Evolutionary conservation across 2,888 invertebrate species (phyloP).

Genomic region (Blastobasis lacticolella): DNA sequence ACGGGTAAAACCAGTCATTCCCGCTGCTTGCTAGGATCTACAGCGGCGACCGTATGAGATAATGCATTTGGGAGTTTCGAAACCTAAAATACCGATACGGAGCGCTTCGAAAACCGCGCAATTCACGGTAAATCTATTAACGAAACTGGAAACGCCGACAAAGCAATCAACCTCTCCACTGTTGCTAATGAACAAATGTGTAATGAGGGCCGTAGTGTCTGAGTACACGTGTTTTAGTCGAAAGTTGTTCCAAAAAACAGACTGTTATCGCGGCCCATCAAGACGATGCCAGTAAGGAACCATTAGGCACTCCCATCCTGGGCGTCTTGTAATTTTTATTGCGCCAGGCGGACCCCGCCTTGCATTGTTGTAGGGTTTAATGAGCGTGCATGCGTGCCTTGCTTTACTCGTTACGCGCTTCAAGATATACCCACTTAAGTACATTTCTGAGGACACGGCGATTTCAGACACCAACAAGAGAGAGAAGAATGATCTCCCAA

Average conservation of each 20-base stretch:
- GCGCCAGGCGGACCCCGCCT: conserved; percentile 56
- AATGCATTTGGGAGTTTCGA: background rate
- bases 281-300: conserved; percentile 29
- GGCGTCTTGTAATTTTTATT: conserved; percentile 64
- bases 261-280: conserved; percentile 34
- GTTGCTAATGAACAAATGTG: no score
- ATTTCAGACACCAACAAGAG: no score
- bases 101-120: background rate
- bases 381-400: conserved; percentile 31
- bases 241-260: conserved; percentile 11
- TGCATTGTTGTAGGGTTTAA: conserved; percentile 62
- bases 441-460: background rate
- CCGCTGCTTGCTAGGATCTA: no score
- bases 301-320: conserved; percentile 67
- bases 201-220: no score
- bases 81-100: background rate
- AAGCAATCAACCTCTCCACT: background rate
- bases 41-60: no score
- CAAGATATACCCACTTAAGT: conserved; percentile 15
- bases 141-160: background rate
- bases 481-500: no score
- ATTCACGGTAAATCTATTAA: background rate
- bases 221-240: conserved; percentile 11
- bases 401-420: conserved; percentile 28
- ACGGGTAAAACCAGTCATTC: no score